Base-by-base conservation (phyloP, 1,140 invertebrate genomes). In the Lerema accius region DNA sequence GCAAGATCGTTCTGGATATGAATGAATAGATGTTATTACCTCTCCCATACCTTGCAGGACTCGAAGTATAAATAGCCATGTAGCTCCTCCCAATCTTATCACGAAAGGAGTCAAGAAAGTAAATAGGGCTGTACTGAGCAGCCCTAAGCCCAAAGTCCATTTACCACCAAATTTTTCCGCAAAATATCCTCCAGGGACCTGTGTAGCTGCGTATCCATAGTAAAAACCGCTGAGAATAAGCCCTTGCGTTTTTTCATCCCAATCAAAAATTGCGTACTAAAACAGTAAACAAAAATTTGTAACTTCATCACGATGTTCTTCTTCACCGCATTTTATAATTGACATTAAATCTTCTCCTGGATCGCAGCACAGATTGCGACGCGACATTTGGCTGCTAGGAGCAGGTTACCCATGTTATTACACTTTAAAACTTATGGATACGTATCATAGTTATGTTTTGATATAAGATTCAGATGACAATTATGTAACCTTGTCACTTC, bases 1-100 rank as follows among this genome's bases (percentile, higher is more conserved):
- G 10, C 15, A 3, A n/a, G 37, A 3, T 9, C 1, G 37, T 39
- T 3, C n/a, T 42, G 39, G 13, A n/a, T 42, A 13, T 14, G 11
- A 15, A 42, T 15, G 5, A 23, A 55, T n/a, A n/a, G n/a, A 43
- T n/a, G 13, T 7, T 35, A 58, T 46, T 73, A 91, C 93, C 80
- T 95, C 94, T 46, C 94, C 94, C 23, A 95, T 85, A 56, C 95
- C 95, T 91, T 95, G 94, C 2, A 95, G 73, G 0, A 95, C 90
- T 14, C 94, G 90, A 0, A 95, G 84, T 2, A 93, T 89, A 56
- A 95, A 94, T 9, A 95, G 76, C 60, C 92, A 92, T 14, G 79
- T 92, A 6, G 93, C 92, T 6, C 91, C 93, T 65, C 90, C 90
- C 16, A 56, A 76, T 77, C 84, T 75, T 0, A 92, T 91, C 0